Conservation (phyloP, 2,113 vertebrate species). For the Halichoeres trimaculatus region DNA sequence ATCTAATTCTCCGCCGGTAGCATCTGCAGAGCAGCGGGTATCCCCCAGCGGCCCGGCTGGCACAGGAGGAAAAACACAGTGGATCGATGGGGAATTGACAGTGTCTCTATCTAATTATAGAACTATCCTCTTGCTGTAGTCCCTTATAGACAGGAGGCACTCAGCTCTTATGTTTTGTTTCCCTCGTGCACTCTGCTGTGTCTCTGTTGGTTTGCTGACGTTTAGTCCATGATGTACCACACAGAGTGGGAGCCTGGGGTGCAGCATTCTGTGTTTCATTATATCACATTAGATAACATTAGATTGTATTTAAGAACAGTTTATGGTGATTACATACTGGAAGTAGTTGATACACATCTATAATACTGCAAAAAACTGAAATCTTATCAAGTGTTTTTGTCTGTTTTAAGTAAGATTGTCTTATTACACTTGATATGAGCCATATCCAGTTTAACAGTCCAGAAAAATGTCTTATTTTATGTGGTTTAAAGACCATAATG, state of each 20-base stretch:
- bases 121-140: slow-evolving; percentile 29
- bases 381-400: no score
- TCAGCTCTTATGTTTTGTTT: slow-evolving; percentile 22
- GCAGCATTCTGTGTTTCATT: background rate
- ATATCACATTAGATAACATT: background rate
- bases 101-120: slow-evolving; percentile 59
- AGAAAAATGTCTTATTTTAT: no score
- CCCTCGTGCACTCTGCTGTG: background rate
- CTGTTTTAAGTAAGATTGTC: no score
- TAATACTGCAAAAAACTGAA: no score
- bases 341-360: no score
- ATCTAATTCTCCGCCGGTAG: slow-evolving; percentile 27
- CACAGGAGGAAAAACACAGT: slow-evolving; percentile 34
- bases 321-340: no score
- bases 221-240: background rate
- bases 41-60: slow-evolving; percentile 15
- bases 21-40: slow-evolving; percentile 13
- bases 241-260: background rate
- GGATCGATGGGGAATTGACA: slow-evolving; percentile 65
- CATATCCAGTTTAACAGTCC: no score
- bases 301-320: no score
- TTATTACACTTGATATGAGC: no score
- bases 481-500: no score
- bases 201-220: background rate
- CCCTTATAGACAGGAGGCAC: slow-evolving; percentile 18